Conservation (phyloP, 2,113 vertebrate species). For the Sapajus apella region DNA sequence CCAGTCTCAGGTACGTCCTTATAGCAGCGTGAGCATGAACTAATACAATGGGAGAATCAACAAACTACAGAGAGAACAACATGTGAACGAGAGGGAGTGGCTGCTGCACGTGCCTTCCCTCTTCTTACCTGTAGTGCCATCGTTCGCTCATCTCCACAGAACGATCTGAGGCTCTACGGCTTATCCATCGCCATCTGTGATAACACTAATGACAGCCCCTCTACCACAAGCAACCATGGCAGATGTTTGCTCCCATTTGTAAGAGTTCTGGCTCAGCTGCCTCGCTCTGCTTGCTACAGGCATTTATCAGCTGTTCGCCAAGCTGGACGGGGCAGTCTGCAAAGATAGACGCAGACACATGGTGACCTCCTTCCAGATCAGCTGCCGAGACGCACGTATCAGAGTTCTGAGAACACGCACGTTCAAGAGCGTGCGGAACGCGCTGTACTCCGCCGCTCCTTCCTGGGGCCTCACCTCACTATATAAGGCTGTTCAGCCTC, state of each 20-base stretch:
- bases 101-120: neutral
- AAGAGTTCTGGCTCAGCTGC: neutral
- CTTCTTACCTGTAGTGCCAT: rapidly evolving
- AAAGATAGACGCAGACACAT: neutral
- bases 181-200: neutral
- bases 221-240: neutral
- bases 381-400: neutral
- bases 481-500: neutral
- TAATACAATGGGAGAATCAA: neutral
- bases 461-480: neutral
- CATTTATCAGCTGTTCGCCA: neutral
- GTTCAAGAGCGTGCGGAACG: rapidly evolving
- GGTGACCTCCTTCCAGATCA: neutral
- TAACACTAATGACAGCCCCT: rapidly evolving
- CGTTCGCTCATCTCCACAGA: neutral
- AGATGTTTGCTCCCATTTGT: neutral
- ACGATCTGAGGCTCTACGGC: neutral
- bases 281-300: neutral
- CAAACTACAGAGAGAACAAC: neutral
- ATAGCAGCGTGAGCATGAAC: too few relatives aligned
- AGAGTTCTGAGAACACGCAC: neutral
- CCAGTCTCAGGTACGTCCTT: too few relatives aligned
- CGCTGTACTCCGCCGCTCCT: rapidly evolving
- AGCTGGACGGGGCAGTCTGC: neutral
- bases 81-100: neutral